phyloP scores from a whole-genome alignment of 2,888 invertebrate genomes.

The Drosophila prostipennis region DNA sequence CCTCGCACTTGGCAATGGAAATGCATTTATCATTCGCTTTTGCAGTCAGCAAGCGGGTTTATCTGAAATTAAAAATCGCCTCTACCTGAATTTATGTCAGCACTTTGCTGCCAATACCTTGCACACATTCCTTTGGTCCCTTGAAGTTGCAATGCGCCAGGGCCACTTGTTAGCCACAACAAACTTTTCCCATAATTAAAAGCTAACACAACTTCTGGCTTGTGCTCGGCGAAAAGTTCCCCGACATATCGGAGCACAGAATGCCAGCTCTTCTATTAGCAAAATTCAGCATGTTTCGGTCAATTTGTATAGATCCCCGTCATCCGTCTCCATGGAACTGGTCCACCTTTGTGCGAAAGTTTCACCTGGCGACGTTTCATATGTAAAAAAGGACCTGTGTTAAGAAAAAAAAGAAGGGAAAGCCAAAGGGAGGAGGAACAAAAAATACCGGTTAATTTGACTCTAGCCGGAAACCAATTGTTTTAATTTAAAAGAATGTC shows the following conservation, averaged over 20 bases:
- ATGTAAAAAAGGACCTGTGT: background rate
- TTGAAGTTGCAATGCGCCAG: conserved; percentile 41
- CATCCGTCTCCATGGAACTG: conserved; percentile 33
- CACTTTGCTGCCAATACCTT: conserved; percentile 53
- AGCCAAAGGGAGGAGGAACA: too few relatives aligned
- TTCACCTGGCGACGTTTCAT: conserved; percentile 22
- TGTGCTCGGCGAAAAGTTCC: conserved; percentile 11
- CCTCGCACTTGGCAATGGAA: conserved; percentile 27
- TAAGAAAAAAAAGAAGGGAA: background rate
- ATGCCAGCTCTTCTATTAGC: conserved; percentile 19
- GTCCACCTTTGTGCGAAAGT: conserved; percentile 51
- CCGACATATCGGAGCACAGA: conserved; percentile 16
- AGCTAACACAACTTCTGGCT: conserved; percentile 52
- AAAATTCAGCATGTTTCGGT: conserved; percentile 35
- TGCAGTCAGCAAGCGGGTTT: conserved; percentile 63
- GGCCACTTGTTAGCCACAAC: conserved; percentile 42
- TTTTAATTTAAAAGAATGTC: too few relatives aligned
- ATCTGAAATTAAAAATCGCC: conserved; percentile 77
- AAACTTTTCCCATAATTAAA: conserved; percentile 64
- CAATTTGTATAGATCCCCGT: conserved; percentile 44
- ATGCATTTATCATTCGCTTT: conserved; percentile 64
- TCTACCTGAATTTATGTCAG: conserved; percentile 65
- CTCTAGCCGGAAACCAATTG: background rate
- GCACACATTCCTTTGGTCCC: conserved; percentile 18
- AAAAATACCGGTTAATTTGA: background rate